Conservation (phyloP, 2,797 vertebrate species). For the Coregonus suidteri region DNA sequence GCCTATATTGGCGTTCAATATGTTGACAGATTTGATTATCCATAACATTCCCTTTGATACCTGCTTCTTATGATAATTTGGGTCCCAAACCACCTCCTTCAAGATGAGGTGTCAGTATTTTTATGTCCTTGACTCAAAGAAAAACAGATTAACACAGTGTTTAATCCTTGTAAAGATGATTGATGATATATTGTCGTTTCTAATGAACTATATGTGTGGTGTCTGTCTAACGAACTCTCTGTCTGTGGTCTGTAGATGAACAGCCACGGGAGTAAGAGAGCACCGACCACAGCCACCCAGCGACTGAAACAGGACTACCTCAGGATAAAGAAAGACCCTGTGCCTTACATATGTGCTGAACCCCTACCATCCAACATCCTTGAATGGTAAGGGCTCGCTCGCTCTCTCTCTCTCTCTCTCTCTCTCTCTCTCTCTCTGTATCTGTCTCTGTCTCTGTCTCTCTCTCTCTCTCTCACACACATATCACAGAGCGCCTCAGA, state of each 20-base stretch:
- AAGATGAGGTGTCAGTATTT: no score
- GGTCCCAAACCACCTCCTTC: no score
- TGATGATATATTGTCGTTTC: neutral
- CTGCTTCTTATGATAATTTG: no score
- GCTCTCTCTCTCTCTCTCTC: no score
- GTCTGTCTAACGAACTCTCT: neutral
- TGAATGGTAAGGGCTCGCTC: constrained; percentile 82
- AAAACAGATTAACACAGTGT: no score
- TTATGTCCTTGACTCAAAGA: no score
- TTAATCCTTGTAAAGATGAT: neutral
- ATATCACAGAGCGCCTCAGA: no score
- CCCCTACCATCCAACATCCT: constrained; percentile 97
- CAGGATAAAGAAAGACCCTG: constrained; percentile 97
- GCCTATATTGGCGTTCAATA: no score
- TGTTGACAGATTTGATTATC: no score
- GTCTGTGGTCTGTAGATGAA: constrained; percentile 82
- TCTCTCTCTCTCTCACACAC: no score
- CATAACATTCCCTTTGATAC: no score
- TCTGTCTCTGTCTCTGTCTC: neutral
- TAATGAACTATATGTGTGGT: neutral
- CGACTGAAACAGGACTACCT: constrained; percentile 97
- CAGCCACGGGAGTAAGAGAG: constrained; percentile 92
- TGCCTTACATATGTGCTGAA: constrained; percentile 98
- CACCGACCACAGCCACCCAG: constrained; percentile 96
- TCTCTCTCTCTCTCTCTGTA: no score